A percentile compares a stretch with the other conserved stretches of the same genome.
Conservation (phyloP, 2,113 vertebrate species). For the Salvator merianae region DNA sequence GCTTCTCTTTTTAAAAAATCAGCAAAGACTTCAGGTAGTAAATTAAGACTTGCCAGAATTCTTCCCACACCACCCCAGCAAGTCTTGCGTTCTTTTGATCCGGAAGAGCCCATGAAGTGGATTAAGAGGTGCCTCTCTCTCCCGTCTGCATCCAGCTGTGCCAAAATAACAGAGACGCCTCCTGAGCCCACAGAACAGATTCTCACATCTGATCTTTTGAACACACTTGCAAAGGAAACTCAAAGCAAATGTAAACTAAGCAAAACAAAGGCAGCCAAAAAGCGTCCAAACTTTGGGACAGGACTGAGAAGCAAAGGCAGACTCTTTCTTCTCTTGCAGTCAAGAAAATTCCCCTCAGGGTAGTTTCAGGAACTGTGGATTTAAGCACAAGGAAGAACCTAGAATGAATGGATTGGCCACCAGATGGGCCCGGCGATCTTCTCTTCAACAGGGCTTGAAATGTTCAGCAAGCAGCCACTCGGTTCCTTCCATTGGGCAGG, state of each 20-base stretch:
- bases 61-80: conserved; percentile 11
- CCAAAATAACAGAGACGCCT: conserved; percentile 8
- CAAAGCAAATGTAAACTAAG: not conserved
- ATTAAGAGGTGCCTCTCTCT: not conserved
- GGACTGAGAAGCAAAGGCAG: not conserved
- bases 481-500: not conserved
- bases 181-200: conserved; percentile 5
- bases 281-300: no score
- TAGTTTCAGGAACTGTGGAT: no score
- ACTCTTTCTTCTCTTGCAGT: not conserved
- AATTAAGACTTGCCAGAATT: conserved; percentile 43
- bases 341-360: no score
- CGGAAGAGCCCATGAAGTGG: conserved; percentile 6
- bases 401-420: no score
- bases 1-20: conserved; percentile 20
- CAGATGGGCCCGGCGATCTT: no score
- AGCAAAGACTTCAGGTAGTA: conserved; percentile 48
- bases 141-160: not conserved
- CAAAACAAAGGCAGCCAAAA: not conserved
- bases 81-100: not conserved
- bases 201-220: conserved; percentile 14
- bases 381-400: no score
- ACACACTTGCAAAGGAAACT: conserved; percentile 3
- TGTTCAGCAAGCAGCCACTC: not conserved
- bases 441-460: not conserved